Percentiles rank a stretch among this genome's conserved stretches.
phyloP scores from a whole-genome alignment of 2,888 invertebrate species.

The Morpho achilles region DNA sequence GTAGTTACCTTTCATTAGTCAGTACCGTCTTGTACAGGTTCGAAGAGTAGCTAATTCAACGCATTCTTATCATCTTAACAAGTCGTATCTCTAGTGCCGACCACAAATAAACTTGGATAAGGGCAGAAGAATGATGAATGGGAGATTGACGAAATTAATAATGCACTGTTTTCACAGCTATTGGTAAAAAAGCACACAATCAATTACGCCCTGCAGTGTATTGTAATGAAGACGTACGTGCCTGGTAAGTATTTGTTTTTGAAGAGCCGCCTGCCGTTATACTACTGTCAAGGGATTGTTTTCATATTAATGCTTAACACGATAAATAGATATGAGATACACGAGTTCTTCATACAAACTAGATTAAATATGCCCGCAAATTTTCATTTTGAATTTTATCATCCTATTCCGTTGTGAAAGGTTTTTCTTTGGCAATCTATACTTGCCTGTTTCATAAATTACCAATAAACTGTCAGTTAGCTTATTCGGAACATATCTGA shows the following conservation, averaged over 20 bases:
- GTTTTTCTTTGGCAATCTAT: neutral
- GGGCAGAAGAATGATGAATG: no score
- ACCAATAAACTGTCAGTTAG: no score
- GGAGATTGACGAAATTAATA: neutral
- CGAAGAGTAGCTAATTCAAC: no score
- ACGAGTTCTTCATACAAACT: conserved; percentile 47
- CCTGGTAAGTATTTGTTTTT: conserved; percentile 38
- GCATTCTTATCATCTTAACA: no score
- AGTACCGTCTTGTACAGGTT: no score
- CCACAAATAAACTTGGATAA: no score
- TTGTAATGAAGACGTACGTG: conserved; percentile 46
- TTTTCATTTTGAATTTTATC: conserved; percentile 50
- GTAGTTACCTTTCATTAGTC: no score
- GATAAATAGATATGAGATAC: conserved; percentile 42
- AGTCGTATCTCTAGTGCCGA: no score
- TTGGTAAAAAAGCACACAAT: conserved; percentile 37
- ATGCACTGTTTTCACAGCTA: conserved; percentile 39
- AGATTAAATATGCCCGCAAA: conserved; percentile 38
- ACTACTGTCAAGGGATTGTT: conserved; percentile 54
- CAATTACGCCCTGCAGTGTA: conserved; percentile 40
- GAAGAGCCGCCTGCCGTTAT: conserved; percentile 47
- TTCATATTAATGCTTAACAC: conserved; percentile 38
- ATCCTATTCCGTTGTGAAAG: conserved; percentile 34
- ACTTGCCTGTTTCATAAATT: no score
- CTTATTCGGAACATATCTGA: no score